Evolutionary conservation across 2,113 vertebrate genomes (phyloP).

Genomic region (Clupea harengus): DNA sequence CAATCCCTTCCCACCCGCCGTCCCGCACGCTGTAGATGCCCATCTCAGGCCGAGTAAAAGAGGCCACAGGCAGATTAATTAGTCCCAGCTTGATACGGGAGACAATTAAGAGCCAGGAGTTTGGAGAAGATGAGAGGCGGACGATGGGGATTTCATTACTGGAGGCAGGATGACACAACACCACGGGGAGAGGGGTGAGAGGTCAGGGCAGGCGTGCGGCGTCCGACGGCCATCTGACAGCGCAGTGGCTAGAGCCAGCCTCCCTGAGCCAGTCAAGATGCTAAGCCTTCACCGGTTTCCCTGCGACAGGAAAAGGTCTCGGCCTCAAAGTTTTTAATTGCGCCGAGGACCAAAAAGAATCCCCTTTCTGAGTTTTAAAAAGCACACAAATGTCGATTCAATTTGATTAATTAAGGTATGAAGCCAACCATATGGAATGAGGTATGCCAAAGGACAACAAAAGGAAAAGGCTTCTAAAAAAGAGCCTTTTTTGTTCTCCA

Average conservation of each 20-base stretch:
- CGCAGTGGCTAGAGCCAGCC: constrained; percentile 19
- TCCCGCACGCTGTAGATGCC: neutral
- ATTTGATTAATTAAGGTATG: constrained; percentile 17
- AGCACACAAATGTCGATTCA: neutral
- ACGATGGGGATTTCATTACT: constrained; percentile 35
- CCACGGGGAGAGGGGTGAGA: constrained; percentile 33
- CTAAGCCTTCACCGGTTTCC: neutral
- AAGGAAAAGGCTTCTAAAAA: neutral
- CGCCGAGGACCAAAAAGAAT: neutral
- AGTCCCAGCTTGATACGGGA: constrained; percentile 43
- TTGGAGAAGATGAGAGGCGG: constrained; percentile 21
- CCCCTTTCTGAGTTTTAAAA: neutral
- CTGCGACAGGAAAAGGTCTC: neutral
- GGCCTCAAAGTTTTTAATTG: constrained; percentile 4
- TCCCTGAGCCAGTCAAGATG: neutral
- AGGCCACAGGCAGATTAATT: constrained; percentile 38
- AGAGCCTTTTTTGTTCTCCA: neutral
- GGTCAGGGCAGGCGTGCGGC: constrained; percentile 28
- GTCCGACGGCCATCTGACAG: constrained; percentile 4
- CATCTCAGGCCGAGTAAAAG: constrained; percentile 20
- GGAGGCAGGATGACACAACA: constrained; percentile 28
- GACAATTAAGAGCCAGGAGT: constrained; percentile 39
- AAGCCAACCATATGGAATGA: constrained; percentile 16
- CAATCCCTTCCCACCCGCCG: neutral
- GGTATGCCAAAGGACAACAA: neutral